A percentile compares a stretch with the other conserved stretches of the same genome.
Evolutionary conservation across 2,888 invertebrate genomes (phyloP).

Genomic region (Conomelus anceps): DNA sequence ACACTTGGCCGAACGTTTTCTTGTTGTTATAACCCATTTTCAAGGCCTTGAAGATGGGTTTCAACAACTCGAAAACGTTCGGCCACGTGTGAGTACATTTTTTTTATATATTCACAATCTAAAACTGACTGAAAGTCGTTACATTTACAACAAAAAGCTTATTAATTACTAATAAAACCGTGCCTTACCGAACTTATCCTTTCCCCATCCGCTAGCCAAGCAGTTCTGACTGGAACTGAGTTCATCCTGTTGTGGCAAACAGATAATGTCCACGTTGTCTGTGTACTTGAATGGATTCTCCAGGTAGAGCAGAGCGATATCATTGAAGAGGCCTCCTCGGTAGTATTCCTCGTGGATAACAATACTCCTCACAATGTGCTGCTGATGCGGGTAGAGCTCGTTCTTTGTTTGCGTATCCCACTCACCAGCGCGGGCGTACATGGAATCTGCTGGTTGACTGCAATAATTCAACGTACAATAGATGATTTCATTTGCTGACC

Average conservation of each 20-base stretch:
- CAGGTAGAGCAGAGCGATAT: constrained; percentile 59
- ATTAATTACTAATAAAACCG: too few relatives aligned
- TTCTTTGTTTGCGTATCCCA: constrained; percentile 75
- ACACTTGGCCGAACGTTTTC: too few relatives aligned
- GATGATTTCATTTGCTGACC: too few relatives aligned
- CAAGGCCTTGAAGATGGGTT: too few relatives aligned
- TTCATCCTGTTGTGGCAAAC: constrained; percentile 55
- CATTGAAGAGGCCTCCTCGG: constrained; percentile 55
- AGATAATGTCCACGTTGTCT: constrained; percentile 63
- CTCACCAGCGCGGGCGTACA: constrained; percentile 63
- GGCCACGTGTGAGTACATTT: too few relatives aligned
- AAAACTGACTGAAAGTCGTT: too few relatives aligned
- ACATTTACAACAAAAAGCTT: too few relatives aligned
- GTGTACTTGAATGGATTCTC: constrained; percentile 49
- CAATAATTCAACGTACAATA: too few relatives aligned
- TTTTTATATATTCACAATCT: too few relatives aligned
- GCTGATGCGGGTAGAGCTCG: constrained; percentile 62
- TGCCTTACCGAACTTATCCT: constrained; percentile 58
- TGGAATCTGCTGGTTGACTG: constrained; percentile 16
- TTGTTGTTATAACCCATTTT: too few relatives aligned
- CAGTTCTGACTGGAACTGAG: constrained; percentile 52
- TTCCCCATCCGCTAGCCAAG: constrained; percentile 75
- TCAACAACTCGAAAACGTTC: too few relatives aligned
- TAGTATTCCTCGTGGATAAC: constrained; percentile 52
- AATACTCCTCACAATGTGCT: constrained; percentile 48